Percentiles rank a stretch among this genome's conserved stretches.
Conservation (phyloP, 2,113 vertebrate species). For the Lampris incognitus region DNA sequence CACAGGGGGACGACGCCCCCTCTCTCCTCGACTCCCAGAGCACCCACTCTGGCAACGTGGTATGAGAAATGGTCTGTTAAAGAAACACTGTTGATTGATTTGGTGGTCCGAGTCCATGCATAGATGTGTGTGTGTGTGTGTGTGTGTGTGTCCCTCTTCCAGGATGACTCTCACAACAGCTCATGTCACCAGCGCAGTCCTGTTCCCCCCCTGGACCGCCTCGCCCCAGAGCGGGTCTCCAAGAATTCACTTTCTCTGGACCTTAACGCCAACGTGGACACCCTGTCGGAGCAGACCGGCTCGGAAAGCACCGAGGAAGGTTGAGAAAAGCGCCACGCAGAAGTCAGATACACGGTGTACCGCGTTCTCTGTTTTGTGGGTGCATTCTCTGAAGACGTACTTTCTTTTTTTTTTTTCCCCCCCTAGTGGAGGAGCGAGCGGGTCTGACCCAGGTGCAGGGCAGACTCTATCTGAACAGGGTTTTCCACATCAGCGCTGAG, state of each 20-base stretch:
- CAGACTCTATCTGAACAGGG: constrained; percentile 89
- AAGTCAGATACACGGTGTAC: background rate
- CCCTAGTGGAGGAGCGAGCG: constrained; percentile 82
- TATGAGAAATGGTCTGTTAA: constrained; percentile 21
- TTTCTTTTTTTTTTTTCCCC: background rate
- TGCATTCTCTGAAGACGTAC: background rate
- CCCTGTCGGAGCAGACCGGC: constrained; percentile 84
- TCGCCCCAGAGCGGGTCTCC: constrained; percentile 56
- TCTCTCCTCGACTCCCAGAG: constrained; percentile 51
- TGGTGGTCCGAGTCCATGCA: background rate
- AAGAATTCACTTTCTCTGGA: constrained; percentile 84
- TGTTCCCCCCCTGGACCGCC: constrained; percentile 74
- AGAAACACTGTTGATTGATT: background rate
- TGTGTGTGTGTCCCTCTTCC: background rate
- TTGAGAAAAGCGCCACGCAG: constrained; percentile 57
- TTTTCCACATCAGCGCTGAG: constrained; percentile 91
- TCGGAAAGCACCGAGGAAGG: constrained; percentile 89
- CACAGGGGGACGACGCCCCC: constrained; percentile 70
- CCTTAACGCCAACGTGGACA: constrained; percentile 89
- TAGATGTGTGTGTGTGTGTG: background rate
- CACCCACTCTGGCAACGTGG: constrained; percentile 50
- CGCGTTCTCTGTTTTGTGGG: background rate
- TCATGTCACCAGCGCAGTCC: constrained; percentile 76
- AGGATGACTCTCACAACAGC: constrained; percentile 80
- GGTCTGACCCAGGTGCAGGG: constrained; percentile 84